Evolutionary conservation across 1,140 invertebrate species (phyloP).

Genomic region (Gryllus bimaculatus): DNA sequence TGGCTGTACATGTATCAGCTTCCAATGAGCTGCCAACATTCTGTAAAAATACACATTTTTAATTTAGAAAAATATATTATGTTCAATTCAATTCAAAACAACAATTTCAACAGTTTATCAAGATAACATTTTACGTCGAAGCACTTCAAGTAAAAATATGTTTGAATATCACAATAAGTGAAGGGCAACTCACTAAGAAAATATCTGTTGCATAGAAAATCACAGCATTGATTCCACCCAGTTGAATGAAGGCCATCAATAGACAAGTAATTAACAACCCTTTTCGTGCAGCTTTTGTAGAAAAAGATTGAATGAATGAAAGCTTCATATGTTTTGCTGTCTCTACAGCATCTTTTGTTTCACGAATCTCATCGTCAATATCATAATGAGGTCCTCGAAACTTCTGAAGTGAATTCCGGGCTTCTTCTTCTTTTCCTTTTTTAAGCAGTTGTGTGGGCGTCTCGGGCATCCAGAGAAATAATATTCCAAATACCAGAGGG

Average conservation of each 20-base stretch:
- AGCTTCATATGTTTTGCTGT: slow-evolving; percentile 36
- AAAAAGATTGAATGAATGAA: slow-evolving; percentile 46
- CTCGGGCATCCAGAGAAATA: slow-evolving; percentile 69
- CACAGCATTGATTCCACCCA: slow-evolving; percentile 75
- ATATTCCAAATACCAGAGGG: slow-evolving; percentile 51
- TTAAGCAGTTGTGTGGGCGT: slow-evolving; percentile 61
- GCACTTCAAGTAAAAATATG: too few species aligned
- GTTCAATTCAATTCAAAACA: too few species aligned
- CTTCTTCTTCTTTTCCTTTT: slow-evolving; percentile 36
- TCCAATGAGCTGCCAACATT: slow-evolving; percentile 55
- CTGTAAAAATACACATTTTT: slow-evolving; percentile 8
- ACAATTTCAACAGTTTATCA: too few species aligned
- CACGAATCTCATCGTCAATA: slow-evolving; percentile 39
- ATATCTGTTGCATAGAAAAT: slow-evolving; percentile 76
- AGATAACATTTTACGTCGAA: too few species aligned
- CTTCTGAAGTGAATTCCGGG: slow-evolving; percentile 43
- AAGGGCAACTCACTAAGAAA: slow-evolving; percentile 43
- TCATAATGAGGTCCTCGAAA: slow-evolving; percentile 37
- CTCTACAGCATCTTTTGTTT: slow-evolving; percentile 47
- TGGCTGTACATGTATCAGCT: slow-evolving; percentile 55
- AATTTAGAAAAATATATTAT: too few species aligned
- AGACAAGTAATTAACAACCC: slow-evolving; percentile 62
- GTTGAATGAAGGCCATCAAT: slow-evolving; percentile 74
- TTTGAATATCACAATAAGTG: too few species aligned
- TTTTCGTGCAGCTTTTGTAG: slow-evolving; percentile 46